Percentiles rank a stretch among this genome's conserved stretches.
Conservation (phyloP, 1,140 invertebrate genomes). For the Heliconius hewitsoni region DNA sequence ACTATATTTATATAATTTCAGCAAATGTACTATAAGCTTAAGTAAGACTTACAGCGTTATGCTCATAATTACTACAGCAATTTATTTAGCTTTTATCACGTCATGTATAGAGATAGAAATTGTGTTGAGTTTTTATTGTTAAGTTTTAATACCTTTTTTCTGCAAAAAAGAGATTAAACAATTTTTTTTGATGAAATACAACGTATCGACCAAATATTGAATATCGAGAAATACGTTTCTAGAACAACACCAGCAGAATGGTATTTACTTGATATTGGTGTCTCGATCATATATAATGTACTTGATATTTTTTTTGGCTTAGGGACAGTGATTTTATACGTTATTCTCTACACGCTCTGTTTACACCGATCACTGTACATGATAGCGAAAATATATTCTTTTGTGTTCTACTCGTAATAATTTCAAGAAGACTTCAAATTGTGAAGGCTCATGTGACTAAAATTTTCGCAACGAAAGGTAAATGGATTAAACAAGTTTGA, state of each 20-base stretch:
- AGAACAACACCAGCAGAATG: neutral
- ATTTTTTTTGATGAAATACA: constrained; percentile 42
- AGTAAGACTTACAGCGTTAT: constrained; percentile 18
- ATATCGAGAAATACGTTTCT: constrained; percentile 39
- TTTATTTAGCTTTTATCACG: constrained; percentile 23
- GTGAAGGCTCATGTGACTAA: constrained; percentile 50
- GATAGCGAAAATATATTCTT: constrained; percentile 35
- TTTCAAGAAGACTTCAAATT: constrained; percentile 39
- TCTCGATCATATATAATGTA: constrained; percentile 11
- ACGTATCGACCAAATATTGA: constrained; percentile 45
- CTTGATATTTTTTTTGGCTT: constrained; percentile 11
- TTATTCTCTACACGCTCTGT: neutral
- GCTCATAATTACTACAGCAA: neutral
- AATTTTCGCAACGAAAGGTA: constrained; percentile 30
- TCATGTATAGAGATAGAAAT: constrained; percentile 38
- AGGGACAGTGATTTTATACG: neutral
- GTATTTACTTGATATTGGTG: neutral
- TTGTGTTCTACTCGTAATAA: constrained; percentile 22
- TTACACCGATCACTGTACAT: constrained; percentile 18
- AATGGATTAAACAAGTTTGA: constrained; percentile 40
- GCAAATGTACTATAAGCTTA: neutral
- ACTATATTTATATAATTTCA: constrained; percentile 19
- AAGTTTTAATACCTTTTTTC: constrained; percentile 33
- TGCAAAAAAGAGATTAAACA: constrained; percentile 37
- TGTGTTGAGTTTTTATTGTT: constrained; percentile 44